Percentiles rank a stretch among this genome's conserved stretches.
Conservation (phyloP, 1,140 invertebrate species). For the Mycetomoellerius zeteki region DNA sequence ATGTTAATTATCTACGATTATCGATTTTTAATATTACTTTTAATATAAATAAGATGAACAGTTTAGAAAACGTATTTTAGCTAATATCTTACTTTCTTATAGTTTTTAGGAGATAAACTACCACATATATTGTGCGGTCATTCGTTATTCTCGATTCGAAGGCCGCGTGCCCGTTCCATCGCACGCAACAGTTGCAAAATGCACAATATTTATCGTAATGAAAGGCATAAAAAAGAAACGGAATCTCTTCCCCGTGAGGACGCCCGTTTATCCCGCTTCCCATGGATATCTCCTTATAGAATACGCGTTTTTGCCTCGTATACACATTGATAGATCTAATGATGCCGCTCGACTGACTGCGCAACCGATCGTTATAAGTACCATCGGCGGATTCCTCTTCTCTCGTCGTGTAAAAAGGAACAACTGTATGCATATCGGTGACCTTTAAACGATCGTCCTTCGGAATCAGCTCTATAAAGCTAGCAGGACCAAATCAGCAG, state of each 20-base stretch:
- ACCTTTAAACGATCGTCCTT: too few species aligned
- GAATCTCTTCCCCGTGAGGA: constrained; percentile 1
- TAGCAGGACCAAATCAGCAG: too few species aligned
- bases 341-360: constrained; percentile 54
- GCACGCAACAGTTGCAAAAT: constrained; percentile 57
- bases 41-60: neutral
- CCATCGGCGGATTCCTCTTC: constrained; percentile 51
- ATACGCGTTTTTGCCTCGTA: constrained; percentile 18
- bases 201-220: constrained; percentile 67
- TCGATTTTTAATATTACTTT: neutral
- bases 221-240: constrained; percentile 1
- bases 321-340: constrained; percentile 67
- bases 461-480: too few species aligned
- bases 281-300: constrained; percentile 56
- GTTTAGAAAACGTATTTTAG: constrained; percentile 1
- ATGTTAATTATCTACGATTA: neutral
- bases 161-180: constrained; percentile 71
- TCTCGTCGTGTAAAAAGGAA: constrained; percentile 19
- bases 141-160: constrained; percentile 75
- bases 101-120: constrained; percentile 18
- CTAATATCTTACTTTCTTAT: neutral
- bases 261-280: constrained; percentile 32
- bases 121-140: constrained; percentile 9
- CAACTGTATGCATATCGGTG: neutral
- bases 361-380: constrained; percentile 51